Evolutionary conservation across 92 coral and sea anemone genomes (phyloP).

Genomic region (Epizoanthus ramosus): DNA sequence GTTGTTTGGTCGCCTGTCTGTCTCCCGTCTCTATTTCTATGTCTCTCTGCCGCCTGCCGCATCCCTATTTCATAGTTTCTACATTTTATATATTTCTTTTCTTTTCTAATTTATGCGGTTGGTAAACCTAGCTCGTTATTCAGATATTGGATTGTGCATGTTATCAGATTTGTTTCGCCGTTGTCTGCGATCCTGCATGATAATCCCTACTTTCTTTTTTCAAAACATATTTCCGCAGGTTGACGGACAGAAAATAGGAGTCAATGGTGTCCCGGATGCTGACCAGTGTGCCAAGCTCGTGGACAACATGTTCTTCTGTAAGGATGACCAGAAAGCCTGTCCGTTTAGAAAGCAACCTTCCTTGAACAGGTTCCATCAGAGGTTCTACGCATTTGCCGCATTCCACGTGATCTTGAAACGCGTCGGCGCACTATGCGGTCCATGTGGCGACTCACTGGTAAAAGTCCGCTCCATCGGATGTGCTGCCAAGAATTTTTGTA

Average conservation of each 20-base stretch:
- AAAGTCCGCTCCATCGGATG: slow-evolving; percentile 24
- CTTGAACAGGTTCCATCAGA: not conserved
- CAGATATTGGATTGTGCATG: too few species aligned
- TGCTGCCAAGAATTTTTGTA: slow-evolving; percentile 35
- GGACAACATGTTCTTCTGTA: slow-evolving; percentile 34
- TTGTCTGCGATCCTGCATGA: not conserved
- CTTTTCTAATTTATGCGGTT: too few species aligned
- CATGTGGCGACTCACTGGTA: slow-evolving; percentile 38
- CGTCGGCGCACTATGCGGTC: slow-evolving; percentile 34
- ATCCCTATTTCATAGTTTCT: too few species aligned
- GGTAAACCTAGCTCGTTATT: too few species aligned
- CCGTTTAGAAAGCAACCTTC: slow-evolving; percentile 30
- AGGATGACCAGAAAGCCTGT: not conserved
- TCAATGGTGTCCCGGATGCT: slow-evolving; percentile 33
- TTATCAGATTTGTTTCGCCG: too few species aligned
- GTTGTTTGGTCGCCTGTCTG: too few species aligned
- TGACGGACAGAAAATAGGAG: not conserved
- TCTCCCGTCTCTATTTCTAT: too few species aligned
- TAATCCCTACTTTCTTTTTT: not conserved
- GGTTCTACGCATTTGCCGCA: slow-evolving; percentile 40
- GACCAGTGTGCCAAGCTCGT: slow-evolving; percentile 23
- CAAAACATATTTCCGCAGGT: not conserved
- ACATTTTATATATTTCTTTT: too few species aligned
- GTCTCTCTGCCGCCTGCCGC: too few species aligned
- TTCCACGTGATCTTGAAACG: slow-evolving; percentile 36